These are phyloP conservation scores for Cetoscarus ocellatus DNA, from an alignment of 2,797 vertebrate genomes.

Conservation along the genomic window DNA sequence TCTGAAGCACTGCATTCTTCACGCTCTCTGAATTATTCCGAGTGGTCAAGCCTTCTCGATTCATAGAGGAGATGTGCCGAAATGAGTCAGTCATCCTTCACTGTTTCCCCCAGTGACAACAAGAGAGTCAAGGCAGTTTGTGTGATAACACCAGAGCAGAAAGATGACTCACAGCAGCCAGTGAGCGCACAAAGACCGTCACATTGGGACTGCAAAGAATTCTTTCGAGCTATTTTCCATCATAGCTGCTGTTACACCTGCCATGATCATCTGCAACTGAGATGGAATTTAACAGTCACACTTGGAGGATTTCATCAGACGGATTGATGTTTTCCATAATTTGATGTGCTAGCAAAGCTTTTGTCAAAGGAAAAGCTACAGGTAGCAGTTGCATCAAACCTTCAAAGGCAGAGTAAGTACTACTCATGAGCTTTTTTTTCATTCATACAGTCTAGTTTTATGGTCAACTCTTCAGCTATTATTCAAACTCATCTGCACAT, in stretches of 20 bases:
- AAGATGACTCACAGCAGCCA: conserved; percentile 70
- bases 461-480: too few relatives aligned
- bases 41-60: conserved; percentile 30
- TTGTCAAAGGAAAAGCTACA: not conserved
- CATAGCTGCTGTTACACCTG: not conserved
- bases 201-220: conserved; percentile 24
- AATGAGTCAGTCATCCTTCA: conserved; percentile 57
- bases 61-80: conserved; percentile 27
- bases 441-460: too few relatives aligned
- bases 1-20: conserved; percentile 12
- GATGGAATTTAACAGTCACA: not conserved
- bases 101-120: conserved; percentile 57
- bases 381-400: conserved; percentile 7
- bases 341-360: not conserved
- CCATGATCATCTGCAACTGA: conserved; percentile 32
- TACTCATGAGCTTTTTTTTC: too few relatives aligned
- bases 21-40: not conserved
- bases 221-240: conserved; percentile 28
- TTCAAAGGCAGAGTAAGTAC: conserved; percentile 8
- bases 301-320: not conserved
- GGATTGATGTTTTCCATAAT: not conserved
- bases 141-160: conserved; percentile 63
- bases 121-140: conserved; percentile 46
- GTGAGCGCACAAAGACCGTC: conserved; percentile 41
- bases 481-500: too few relatives aligned